Evolutionary conservation across 2,888 invertebrate genomes (phyloP).

Genomic region (Phyllotreta striolata): DNA sequence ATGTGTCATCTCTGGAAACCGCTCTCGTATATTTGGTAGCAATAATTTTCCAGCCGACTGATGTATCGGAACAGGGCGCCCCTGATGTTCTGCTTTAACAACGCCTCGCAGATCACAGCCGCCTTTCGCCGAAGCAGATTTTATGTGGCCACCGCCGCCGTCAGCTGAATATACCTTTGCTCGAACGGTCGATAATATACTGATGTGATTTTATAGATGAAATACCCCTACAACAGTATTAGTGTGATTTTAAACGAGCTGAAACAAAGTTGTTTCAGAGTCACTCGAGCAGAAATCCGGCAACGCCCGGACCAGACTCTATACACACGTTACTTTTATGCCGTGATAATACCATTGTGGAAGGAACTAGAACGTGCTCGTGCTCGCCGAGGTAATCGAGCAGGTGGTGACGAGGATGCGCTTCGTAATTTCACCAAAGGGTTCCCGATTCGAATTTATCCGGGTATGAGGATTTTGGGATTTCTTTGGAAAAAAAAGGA

Average conservation of each 20-base stretch:
- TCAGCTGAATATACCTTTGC: slow-evolving; percentile 46
- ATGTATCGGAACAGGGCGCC: slow-evolving; percentile 51
- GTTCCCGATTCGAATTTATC: slow-evolving; percentile 17
- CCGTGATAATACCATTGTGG: slow-evolving; percentile 40
- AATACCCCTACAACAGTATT: slow-evolving; percentile 55
- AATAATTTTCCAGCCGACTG: slow-evolving; percentile 56
- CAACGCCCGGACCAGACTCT: slow-evolving; percentile 37
- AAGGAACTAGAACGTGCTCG: slow-evolving; percentile 27
- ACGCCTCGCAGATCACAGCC: slow-evolving; percentile 59
- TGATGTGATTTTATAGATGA: slow-evolving; percentile 61
- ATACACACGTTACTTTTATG: slow-evolving; percentile 41
- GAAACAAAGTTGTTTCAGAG: slow-evolving; percentile 54
- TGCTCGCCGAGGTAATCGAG: slow-evolving; percentile 32
- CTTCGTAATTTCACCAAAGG: slow-evolving; percentile 24
- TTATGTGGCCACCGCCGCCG: slow-evolving; percentile 40
- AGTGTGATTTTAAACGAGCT: slow-evolving; percentile 53
- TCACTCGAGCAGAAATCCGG: slow-evolving; percentile 41
- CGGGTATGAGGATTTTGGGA: slow-evolving; percentile 24
- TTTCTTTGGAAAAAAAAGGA: slow-evolving; percentile 24
- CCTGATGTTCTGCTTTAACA: slow-evolving; percentile 50
- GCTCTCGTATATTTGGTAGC: slow-evolving; percentile 50
- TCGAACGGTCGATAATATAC: slow-evolving; percentile 53
- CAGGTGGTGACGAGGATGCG: slow-evolving; percentile 28
- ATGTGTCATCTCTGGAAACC: slow-evolving; percentile 37
- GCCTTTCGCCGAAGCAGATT: slow-evolving; percentile 40